Percentiles rank a stretch among this genome's conserved stretches.
These are phyloP conservation scores for Pristiophorus japonicus DNA, from an alignment of 2,113 vertebrate species.

Conservation along the genomic window DNA sequence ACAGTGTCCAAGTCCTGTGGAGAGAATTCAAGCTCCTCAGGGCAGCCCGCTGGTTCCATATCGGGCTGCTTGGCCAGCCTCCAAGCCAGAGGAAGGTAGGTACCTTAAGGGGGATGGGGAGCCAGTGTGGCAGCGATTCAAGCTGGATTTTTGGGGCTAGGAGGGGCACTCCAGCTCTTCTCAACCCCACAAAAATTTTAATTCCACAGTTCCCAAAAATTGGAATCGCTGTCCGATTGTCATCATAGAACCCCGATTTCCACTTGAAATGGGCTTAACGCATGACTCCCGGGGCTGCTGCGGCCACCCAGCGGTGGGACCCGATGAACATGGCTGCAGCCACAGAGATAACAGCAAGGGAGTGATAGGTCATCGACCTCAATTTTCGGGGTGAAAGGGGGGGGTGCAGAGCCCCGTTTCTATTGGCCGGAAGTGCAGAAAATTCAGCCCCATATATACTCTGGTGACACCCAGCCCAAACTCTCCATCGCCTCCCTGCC, in stretches of 20 bases:
- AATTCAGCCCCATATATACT: background rate
- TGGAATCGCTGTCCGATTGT: background rate
- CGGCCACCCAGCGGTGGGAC: too few relatives aligned
- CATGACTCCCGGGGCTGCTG: too few relatives aligned
- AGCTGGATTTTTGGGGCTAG: background rate
- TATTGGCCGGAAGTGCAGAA: background rate
- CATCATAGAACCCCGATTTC: background rate
- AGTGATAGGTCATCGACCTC: too few relatives aligned
- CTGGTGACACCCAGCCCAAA: background rate
- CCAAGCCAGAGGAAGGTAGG: background rate
- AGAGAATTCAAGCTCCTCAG: background rate
- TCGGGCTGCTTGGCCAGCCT: too few relatives aligned
- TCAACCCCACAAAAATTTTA: background rate
- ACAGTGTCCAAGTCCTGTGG: background rate
- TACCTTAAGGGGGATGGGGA: background rate
- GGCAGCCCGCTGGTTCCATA: background rate
- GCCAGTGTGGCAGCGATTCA: background rate
- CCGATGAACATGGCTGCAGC: too few relatives aligned
- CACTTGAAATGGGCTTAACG: background rate
- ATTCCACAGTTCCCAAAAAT: background rate
- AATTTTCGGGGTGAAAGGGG: too few relatives aligned
- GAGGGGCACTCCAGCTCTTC: background rate
- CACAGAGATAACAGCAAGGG: too few relatives aligned
- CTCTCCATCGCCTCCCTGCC: background rate
- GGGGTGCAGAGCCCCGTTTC: too few relatives aligned